A percentile compares a stretch with the other conserved stretches of the same genome.
Evolutionary conservation across 2,113 vertebrate species (phyloP).

Genomic region (Entelurus aequoreus): DNA sequence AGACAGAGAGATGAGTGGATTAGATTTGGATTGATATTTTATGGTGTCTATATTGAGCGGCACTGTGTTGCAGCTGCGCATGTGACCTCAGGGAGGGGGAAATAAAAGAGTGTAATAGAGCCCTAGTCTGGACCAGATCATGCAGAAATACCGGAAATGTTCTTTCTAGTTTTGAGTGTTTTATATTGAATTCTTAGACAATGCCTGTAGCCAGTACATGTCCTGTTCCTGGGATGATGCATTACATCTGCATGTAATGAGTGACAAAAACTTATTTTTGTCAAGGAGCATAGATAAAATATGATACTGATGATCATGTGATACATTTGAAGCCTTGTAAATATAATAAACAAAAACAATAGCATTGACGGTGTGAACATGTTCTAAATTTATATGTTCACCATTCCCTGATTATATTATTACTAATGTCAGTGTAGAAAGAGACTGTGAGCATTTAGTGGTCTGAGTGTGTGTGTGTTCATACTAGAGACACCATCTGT

Average conservation of each 20-base stretch:
- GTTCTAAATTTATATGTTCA: neutral
- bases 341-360: neutral
- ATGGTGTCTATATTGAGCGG: conserved; percentile 24
- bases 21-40: conserved; percentile 27
- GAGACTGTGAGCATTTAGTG: neutral
- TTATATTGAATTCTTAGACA: neutral
- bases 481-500: conserved; percentile 38
- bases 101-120: conserved; percentile 15
- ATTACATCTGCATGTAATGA: neutral
- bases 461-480: conserved; percentile 17
- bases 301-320: conserved; percentile 2
- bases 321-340: neutral
- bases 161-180: neutral
- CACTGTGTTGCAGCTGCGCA: conserved; percentile 26
- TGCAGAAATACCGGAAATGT: conserved; percentile 5
- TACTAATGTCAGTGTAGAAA: neutral
- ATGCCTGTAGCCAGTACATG: neutral
- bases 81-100: conserved; percentile 17
- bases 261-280: conserved; percentile 9
- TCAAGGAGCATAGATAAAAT: conserved; percentile 16
- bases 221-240: conserved; percentile 8
- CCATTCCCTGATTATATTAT: conserved; percentile 19
- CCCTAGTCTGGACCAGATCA: neutral
- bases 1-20: conserved; percentile 28
- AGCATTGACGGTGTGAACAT: neutral